A percentile compares a stretch with the other conserved stretches of the same genome.
Evolutionary conservation across 2,888 invertebrate genomes (phyloP).

Genomic region (Eupithecia dodoneata): DNA sequence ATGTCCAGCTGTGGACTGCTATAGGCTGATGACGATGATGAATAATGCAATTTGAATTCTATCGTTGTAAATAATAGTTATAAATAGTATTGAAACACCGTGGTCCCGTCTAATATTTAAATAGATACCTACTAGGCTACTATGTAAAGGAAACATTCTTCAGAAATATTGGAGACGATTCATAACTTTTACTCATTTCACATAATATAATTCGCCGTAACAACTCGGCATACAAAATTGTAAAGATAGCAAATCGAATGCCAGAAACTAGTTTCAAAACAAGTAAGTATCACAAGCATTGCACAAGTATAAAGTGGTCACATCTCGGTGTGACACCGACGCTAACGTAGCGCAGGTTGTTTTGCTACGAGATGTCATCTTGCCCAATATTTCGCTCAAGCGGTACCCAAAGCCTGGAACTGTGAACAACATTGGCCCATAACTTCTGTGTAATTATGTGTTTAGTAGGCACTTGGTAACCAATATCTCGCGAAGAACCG

Average conservation of each 20-base stretch:
- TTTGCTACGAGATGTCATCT: slow-evolving; percentile 20
- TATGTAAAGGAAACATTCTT: background rate
- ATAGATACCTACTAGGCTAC: background rate
- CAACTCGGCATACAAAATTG: background rate
- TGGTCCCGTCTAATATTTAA: background rate
- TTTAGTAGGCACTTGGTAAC: too few species aligned
- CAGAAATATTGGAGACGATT: background rate
- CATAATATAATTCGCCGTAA: background rate
- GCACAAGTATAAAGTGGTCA: slow-evolving; percentile 24
- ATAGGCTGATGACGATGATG: too few species aligned
- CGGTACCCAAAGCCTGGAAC: background rate
- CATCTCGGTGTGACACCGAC: slow-evolving; percentile 13
- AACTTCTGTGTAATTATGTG: background rate
- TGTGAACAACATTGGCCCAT: background rate
- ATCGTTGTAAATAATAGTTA: too few species aligned
- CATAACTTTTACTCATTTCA: background rate
- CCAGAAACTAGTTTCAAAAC: background rate
- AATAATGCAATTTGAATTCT: too few species aligned
- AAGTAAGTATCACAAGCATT: slow-evolving; percentile 14
- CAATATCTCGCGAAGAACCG: too few species aligned
- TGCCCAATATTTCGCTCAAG: slow-evolving; percentile 12
- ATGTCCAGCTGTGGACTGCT: too few species aligned
- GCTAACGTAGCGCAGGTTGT: slow-evolving; percentile 13
- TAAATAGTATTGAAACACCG: background rate
- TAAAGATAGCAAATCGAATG: background rate